A percentile compares a stretch with the other conserved stretches of the same genome.
phyloP scores from a whole-genome alignment of 2,797 vertebrate genomes.

The Coregonus ussuriensis region DNA sequence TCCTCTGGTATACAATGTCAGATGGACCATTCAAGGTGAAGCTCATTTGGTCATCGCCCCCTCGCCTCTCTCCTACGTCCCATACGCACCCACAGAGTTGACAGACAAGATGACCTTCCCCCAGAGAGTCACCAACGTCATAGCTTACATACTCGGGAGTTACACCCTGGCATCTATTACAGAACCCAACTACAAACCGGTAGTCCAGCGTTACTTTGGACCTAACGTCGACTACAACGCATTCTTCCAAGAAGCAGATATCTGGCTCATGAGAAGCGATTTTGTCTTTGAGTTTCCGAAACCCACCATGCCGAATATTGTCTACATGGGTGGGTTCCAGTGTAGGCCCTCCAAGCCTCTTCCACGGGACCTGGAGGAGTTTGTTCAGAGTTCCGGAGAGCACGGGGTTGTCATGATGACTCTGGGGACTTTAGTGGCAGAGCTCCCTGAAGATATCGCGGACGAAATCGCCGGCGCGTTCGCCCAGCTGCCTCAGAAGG shows the following conservation, averaged over 20 bases:
- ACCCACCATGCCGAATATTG: conserved; percentile 63
- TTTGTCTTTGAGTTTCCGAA: conserved; percentile 67
- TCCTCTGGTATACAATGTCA: conserved; percentile 49
- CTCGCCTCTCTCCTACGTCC: conserved; percentile 52
- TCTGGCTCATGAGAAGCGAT: conserved; percentile 67
- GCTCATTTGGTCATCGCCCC: conserved; percentile 48
- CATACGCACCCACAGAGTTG: conserved; percentile 34
- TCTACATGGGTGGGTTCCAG: conserved; percentile 66
- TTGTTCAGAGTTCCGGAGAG: conserved; percentile 51
- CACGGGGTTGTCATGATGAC: conserved; percentile 65
- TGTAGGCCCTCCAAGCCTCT: conserved; percentile 56
- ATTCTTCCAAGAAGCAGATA: conserved; percentile 54
- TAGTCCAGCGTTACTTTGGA: conserved; percentile 49
- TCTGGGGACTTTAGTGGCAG: conserved; percentile 44
- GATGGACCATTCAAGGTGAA: conserved; percentile 48
- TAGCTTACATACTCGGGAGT: conserved; percentile 9
- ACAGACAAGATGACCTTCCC: conserved; percentile 56
- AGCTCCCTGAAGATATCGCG: conserved; percentile 37
- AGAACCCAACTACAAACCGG: conserved; percentile 23
- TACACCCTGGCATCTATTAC: not conserved
- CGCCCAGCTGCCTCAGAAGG: conserved; percentile 50
- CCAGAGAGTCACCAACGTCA: conserved; percentile 40
- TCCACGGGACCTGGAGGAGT: conserved; percentile 47
- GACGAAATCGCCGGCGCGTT: conserved; percentile 55
- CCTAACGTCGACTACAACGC: conserved; percentile 38